Evolutionary conservation across 1,140 invertebrate genomes (phyloP).

Genomic region (Drosophila bocqueti): DNA sequence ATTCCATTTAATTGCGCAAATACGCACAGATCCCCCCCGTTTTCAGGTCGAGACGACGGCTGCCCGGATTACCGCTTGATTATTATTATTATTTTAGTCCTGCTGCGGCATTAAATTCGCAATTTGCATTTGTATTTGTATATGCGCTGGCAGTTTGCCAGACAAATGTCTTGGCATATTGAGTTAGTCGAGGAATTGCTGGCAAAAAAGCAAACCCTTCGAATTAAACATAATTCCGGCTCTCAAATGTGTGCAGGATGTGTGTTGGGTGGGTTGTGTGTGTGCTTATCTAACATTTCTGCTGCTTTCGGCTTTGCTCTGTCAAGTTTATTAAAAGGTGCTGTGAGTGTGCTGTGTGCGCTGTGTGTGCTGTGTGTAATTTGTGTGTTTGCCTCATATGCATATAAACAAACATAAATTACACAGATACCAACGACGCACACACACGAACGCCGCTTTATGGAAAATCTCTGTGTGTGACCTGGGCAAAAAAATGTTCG

Average conservation of each 20-base stretch:
- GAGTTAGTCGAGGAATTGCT: constrained; percentile 11
- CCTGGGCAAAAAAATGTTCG: constrained; percentile 56
- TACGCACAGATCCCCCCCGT: constrained; percentile 22
- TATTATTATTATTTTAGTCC: constrained; percentile 64
- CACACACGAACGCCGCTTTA: constrained; percentile 45
- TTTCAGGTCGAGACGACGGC: not conserved
- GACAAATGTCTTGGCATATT: constrained; percentile 39
- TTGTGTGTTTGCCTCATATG: constrained; percentile 65
- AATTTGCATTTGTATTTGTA: constrained; percentile 35
- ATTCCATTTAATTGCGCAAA: constrained; percentile 73
- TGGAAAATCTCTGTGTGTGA: constrained; percentile 59
- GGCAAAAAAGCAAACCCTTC: constrained; percentile 17
- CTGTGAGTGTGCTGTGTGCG: constrained; percentile 10
- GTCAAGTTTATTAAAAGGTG: constrained; percentile 68
- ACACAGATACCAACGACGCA: constrained; percentile 32
- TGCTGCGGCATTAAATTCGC: constrained; percentile 33
- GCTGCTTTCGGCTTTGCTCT: constrained; percentile 45
- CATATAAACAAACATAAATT: constrained; percentile 81
- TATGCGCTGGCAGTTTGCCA: constrained; percentile 19
- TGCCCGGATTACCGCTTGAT: constrained; percentile 53
- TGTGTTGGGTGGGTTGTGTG: not conserved
- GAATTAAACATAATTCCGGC: constrained; percentile 45
- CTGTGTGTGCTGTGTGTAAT: constrained; percentile 28
- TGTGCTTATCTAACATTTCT: constrained; percentile 53
- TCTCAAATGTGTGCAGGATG: constrained; percentile 6